Evolutionary conservation across 2,888 invertebrate species (phyloP), one percentile per base, ranked within the genome.

Genomic region (Acanthoscelides obtectus): DNA sequence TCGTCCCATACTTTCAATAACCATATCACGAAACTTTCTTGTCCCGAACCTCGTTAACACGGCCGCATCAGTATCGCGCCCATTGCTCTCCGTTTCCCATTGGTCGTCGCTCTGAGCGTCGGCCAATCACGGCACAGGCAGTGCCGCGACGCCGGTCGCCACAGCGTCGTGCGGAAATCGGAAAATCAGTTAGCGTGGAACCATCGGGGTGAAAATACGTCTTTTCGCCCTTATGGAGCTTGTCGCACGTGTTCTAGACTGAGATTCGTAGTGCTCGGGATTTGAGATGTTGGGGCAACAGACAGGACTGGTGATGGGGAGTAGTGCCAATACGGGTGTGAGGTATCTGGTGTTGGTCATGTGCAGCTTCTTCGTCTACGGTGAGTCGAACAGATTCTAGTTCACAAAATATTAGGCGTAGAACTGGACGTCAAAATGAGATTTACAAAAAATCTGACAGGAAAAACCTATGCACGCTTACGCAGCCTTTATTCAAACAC

Each of bases 131-230:
- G 45, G 12, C 12, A 17, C 45, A 12, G 45, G 12, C 3, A 1
- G 45, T 17, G 45, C 17, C 45, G 45, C 45, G 45, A 45, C 45
- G 45, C 45, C 45, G 5, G 45, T 6, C 45, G 45, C 8, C 45
- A 45, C 12, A 45, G 45, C 45, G 45, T 45, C 45, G 45, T 17
- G 72, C 65, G 71, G 74, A 77, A 74, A 69, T 74, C 70, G 72
- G 73, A 75, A 76, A 75, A 77, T 74, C 79, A 79, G 79, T 80
- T 78, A 4, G 45, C 80, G 77, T 77, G 78, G 79, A 77, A 79
- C 45, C 1, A 17, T 12, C 45, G 45, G 45, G 17, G 45, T 45
- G 45, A 17, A 45, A 45, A 12, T 45, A 45, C 45, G 45, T 45
- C 5, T 45, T 4, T 45, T 45, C 45, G 45, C 12, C 45, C 1